phyloP scores from a whole-genome alignment of 1,140 invertebrate species.

The Acromyrmex heyeri region DNA sequence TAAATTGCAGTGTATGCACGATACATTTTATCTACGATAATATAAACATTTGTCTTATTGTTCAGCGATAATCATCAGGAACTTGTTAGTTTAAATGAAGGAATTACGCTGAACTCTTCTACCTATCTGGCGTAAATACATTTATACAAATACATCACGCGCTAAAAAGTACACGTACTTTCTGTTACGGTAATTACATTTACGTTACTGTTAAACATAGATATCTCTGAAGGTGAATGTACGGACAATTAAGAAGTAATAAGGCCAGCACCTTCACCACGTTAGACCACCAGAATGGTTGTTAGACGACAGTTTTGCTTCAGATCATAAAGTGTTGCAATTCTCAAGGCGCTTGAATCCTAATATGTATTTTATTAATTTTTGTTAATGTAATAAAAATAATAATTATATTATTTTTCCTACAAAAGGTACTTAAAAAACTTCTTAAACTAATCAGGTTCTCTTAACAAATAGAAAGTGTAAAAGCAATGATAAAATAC shows the following conservation, averaged over 20 bases:
- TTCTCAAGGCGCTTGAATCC: background rate
- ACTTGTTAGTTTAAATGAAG: slow-evolving; percentile 13
- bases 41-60: background rate
- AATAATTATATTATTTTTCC: background rate
- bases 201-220: background rate
- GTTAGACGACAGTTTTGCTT: background rate
- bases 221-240: slow-evolving; percentile 48
- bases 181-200: slow-evolving; percentile 51
- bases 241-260: slow-evolving; percentile 62
- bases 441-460: background rate
- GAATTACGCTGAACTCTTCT: slow-evolving; percentile 22
- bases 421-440: background rate
- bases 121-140: background rate
- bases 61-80: background rate
- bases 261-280: slow-evolving; percentile 65
- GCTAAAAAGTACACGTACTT: slow-evolving; percentile 42
- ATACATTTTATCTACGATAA: background rate
- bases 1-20: background rate
- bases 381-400: background rate
- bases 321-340: background rate
- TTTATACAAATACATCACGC: slow-evolving; percentile 19
- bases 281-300: background rate
- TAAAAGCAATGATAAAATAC: background rate
- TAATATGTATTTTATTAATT: background rate
- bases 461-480: background rate